Conservation (phyloP, 2,888 invertebrate genomes). For the Periphyllus acericola region DNA sequence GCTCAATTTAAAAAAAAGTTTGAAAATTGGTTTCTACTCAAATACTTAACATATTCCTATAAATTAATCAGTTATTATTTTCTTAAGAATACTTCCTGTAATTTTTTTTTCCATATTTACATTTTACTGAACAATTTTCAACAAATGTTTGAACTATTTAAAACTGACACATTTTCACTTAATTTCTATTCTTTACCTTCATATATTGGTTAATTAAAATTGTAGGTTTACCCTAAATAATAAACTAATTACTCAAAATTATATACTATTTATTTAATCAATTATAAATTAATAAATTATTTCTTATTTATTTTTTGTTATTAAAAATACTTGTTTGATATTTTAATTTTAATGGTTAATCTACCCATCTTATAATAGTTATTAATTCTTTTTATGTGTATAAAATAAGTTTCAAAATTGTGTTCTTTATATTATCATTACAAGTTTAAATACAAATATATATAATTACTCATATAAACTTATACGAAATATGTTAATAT, state of each 20-base stretch:
- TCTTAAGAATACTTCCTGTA: not conserved
- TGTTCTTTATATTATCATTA: not conserved
- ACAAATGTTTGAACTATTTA: not conserved
- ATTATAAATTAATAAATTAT: conserved; percentile 25
- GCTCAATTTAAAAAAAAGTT: not conserved
- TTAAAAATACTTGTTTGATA: conserved; percentile 6
- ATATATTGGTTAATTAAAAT: not conserved
- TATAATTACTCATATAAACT: not conserved
- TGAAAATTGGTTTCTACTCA: too few species aligned
- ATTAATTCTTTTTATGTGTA: not conserved
- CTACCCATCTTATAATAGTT: not conserved
- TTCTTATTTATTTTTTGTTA: conserved; percentile 8
- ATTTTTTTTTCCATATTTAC: not conserved
- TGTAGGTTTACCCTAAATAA: not conserved
- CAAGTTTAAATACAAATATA: conserved; percentile 5
- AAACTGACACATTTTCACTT: not conserved
- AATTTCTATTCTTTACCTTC: not conserved
- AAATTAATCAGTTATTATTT: not conserved
- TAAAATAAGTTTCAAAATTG: not conserved
- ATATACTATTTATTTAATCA: not conserved
- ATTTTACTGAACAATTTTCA: not conserved
- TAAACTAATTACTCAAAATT: conserved; percentile 3
- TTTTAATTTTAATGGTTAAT: conserved; percentile 2
- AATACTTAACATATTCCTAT: not conserved
- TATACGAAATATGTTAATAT: not conserved